Evolutionary conservation across 1,140 invertebrate species (phyloP), one percentile per base, ranked within the genome.

Genomic region (Cecropterus lyciades): DNA sequence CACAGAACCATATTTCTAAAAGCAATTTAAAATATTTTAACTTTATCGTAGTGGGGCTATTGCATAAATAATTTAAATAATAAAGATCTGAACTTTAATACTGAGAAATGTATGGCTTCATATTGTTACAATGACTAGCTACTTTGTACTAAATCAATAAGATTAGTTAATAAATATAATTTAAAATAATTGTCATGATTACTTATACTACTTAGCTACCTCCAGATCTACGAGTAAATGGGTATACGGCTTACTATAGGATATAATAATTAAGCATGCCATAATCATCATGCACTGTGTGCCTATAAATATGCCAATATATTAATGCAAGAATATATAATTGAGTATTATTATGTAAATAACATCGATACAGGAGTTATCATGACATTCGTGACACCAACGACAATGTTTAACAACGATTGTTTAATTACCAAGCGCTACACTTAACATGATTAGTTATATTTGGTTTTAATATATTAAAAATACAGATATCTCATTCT

Each of bases 401-500:
- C 74, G 73, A 67, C 53, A 68, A 77, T 62, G 49, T 73, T 71
- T 73, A 69, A 73, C 64, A 73, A 69, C 63, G 65, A 73, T 70
- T 64, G 49, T 72, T 67, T 71, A 75, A 77, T 80, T 79, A 59
- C 73, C 66, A 88, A 88, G 85, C 85, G 77, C 78, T 82, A 82
- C 75, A 69, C 45, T 75, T 70, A 68, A 72, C 71, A 75, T 80
- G 80, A 84, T 85, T 84, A 87, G 85, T 78, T 70, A 82, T 73
- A 76, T 84, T 81, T 84, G 72, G 71, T 81, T 77, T 79, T 67
- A 69, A 69, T 69, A 70, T 70, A 60, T 67, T 62, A 51, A 46
- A 73, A 71, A 77, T 79, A 80, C 75, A 81, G 68, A 76, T 78
- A 62, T 80, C 74, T 83, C 80, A 93, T 81, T 93, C 91, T 85